These are phyloP conservation scores for Tetragnatha versicolor DNA, from an alignment of 1,140 invertebrate species.

Conservation along the genomic window DNA sequence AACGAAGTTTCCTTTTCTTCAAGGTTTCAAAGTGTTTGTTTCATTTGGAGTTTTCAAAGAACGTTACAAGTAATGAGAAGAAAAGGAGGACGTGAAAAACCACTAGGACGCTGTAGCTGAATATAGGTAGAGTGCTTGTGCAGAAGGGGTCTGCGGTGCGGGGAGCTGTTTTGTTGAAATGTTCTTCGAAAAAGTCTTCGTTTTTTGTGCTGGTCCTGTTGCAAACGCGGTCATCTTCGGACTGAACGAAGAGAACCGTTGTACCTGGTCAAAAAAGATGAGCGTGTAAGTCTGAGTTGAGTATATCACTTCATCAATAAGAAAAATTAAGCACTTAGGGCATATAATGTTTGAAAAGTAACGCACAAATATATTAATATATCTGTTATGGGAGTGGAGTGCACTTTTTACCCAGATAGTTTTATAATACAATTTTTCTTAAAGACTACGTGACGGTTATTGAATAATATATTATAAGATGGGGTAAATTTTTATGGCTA, in stretches of 20 bases:
- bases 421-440: too few species aligned
- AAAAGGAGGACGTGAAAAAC: constrained; percentile 36
- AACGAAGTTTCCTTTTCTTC: too few species aligned
- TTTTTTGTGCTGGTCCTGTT: constrained; percentile 32
- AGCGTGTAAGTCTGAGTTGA: background rate
- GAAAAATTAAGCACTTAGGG: too few species aligned
- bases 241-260: constrained; percentile 32
- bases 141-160: constrained; percentile 41
- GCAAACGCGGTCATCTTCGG: constrained; percentile 26
- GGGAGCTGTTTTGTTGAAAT: constrained; percentile 33
- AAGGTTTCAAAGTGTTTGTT: too few species aligned
- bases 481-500: too few species aligned
- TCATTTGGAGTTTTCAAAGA: constrained; percentile 21
- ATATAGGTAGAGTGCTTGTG: constrained; percentile 22
- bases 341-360: too few species aligned
- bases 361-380: too few species aligned
- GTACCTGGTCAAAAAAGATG: constrained; percentile 11
- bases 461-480: too few species aligned
- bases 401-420: too few species aligned
- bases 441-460: too few species aligned
- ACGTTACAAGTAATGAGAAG: constrained; percentile 37
- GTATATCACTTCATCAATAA: too few species aligned
- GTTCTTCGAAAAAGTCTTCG: constrained; percentile 35
- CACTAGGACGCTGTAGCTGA: constrained; percentile 38
- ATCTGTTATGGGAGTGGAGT: too few species aligned